Evolutionary conservation across 1,140 invertebrate species (phyloP).

Genomic region (Ceratosolen solmsi): DNA sequence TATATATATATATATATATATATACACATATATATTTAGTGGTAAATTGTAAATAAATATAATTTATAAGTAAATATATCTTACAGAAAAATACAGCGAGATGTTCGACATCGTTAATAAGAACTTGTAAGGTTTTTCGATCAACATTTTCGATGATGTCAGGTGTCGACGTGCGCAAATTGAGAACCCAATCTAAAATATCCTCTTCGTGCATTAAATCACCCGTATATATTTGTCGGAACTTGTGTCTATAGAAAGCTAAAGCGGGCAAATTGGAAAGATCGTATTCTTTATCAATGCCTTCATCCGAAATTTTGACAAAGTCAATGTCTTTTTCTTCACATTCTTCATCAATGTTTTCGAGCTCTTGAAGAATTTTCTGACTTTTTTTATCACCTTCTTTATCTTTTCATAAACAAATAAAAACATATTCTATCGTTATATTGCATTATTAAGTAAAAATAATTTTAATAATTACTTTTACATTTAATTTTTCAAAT

Average conservation of each 20-base stretch:
- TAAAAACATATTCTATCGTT: no score
- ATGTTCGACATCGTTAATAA: slow-evolving; percentile 92
- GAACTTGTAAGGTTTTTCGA: slow-evolving; percentile 88
- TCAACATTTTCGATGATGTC: slow-evolving; percentile 95
- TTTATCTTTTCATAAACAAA: no score
- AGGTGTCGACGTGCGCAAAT: slow-evolving; percentile 86
- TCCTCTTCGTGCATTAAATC: slow-evolving; percentile 94
- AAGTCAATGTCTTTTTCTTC: slow-evolving; percentile 94
- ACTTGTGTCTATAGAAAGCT: slow-evolving; percentile 92
- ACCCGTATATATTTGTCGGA: slow-evolving; percentile 88
- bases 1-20: background rate
- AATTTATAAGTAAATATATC: no score
- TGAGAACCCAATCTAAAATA: slow-evolving; percentile 91
- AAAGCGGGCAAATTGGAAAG: slow-evolving; percentile 86
- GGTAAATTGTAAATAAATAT: no score
- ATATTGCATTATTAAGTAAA: no score
- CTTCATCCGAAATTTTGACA: slow-evolving; percentile 93
- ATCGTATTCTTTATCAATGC: slow-evolving; percentile 92
- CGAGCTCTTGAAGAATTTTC: slow-evolving; percentile 90
- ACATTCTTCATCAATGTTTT: slow-evolving; percentile 96
- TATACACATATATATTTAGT: no score
- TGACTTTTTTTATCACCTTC: slow-evolving; percentile 92
- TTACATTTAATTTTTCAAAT: no score
- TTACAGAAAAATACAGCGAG: slow-evolving; percentile 95
- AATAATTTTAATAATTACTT: no score